Base-by-base conservation (phyloP, 2,888 invertebrate species). In the Folsomia manolachei region DNA sequence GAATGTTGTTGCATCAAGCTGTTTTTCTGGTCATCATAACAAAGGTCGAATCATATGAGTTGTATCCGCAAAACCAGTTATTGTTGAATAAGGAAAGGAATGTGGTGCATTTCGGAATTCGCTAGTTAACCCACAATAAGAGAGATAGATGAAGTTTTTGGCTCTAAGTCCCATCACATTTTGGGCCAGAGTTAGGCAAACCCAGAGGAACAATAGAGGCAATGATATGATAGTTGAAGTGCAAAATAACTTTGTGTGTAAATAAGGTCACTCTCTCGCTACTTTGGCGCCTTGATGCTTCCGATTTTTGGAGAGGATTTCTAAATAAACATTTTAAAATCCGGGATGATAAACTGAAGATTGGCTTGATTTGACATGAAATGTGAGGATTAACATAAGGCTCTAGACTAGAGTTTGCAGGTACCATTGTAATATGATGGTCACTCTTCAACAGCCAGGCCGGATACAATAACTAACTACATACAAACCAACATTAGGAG, bases 1-100 rank as follows among this genome's bases (percentile, higher is more conserved):
- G 39, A 39, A 39, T 39, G 39, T 39, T 39, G 39, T 39, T 9
- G 39, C 39, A 14, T 39, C 39, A 14, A 39, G 39, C 14, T 39
- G 39, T 39, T 39, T 14, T 39, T 39, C 39, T 39, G 39, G 39
- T 39, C 39, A 39, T 39, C 63, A 25, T 11, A 63, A 19, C 65
- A 52, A n/a, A 52, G 52, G 23, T 19, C 18, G 65, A 66, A 21
- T 56, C 56, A 56, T 56, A 18, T 21, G 19, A 56, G 18, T 56
- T 56, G 56, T 21, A 39, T 39, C 39, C 39, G 39, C 56, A 56
- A 56, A 66, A 66, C 60, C 60, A 67, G 67, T 67, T 67, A 67
- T 67, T 25, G 26, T 67, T 67, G 60, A 52, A 67, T 67, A 67
- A 67, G 67, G 67, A 67, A 67, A 56, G 67, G 67, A 67, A 67